Percentiles rank a stretch among this genome's conserved stretches.
Conservation (phyloP, 2,113 vertebrate species). For the Perognathus longimembris region DNA sequence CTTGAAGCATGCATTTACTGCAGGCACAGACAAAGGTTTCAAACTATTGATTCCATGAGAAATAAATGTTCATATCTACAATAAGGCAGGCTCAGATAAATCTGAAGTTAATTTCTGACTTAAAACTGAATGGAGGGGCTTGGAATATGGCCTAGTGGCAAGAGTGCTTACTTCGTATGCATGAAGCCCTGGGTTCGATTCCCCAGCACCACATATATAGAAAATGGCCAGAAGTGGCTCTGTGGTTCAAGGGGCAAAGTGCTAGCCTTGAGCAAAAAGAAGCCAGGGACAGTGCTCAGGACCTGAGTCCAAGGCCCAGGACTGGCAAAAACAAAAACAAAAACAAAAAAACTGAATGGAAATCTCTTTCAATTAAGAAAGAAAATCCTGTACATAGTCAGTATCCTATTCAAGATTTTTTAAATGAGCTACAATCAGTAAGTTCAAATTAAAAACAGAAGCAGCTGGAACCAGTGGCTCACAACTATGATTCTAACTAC, state of each 20-base stretch:
- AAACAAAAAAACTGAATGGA: not conserved
- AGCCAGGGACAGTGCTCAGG: too few species aligned
- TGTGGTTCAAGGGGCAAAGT: too few species aligned
- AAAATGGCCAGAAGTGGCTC: too few species aligned
- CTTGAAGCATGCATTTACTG: not conserved
- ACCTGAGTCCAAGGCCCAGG: too few species aligned
- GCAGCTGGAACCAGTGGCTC: too few species aligned
- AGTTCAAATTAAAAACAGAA: not conserved
- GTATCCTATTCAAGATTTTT: not conserved
- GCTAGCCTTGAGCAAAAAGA: too few species aligned
- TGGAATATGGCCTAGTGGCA: too few species aligned
- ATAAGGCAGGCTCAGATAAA: slow-evolving; percentile 1
- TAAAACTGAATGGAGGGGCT: not conserved
- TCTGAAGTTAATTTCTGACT: slow-evolving; percentile 10
- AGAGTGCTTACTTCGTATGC: too few species aligned
- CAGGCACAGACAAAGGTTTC: not conserved
- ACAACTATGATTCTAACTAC: too few species aligned
- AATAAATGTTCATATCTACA: not conserved
- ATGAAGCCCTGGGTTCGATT: too few species aligned
- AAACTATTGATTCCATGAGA: slow-evolving; percentile 15
- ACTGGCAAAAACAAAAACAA: too few species aligned
- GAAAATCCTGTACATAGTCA: not conserved
- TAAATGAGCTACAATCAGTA: not conserved
- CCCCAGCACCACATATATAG: too few species aligned
- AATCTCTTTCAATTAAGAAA: not conserved